A percentile compares a stretch with the other conserved stretches of the same genome.
Evolutionary conservation across 30 jellyfish, hydroid and myxozoan genomes (phyloP).

Genomic region (Turritopsis dohrnii): DNA sequence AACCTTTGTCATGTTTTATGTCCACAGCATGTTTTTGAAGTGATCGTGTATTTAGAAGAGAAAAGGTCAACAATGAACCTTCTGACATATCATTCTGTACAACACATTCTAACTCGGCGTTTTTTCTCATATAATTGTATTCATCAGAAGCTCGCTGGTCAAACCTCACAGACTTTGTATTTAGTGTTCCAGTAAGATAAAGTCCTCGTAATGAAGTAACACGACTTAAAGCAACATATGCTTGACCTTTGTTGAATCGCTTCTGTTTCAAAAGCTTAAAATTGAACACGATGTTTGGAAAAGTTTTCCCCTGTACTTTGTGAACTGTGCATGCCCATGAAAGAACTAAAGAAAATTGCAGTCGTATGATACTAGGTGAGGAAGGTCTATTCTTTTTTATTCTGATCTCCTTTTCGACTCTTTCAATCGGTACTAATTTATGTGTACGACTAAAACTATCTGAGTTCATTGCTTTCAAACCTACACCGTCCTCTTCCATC

Average conservation of each 20-base stretch:
- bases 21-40: slow-evolving; percentile 16
- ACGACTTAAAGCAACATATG: slow-evolving; percentile 26
- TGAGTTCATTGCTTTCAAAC: too few species aligned
- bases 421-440: too few species aligned
- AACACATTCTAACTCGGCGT: neutral
- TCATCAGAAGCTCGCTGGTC: slow-evolving; percentile 8
- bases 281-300: slow-evolving; percentile 14
- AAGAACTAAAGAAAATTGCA: slow-evolving; percentile 6
- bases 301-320: slow-evolving; percentile 25
- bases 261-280: slow-evolving; percentile 4
- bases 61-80: neutral
- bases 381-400: neutral
- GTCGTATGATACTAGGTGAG: slow-evolving; percentile 13
- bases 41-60: slow-evolving; percentile 17
- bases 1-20: neutral
- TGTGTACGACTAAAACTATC: too few species aligned
- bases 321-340: slow-evolving; percentile 36
- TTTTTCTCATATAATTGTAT: neutral
- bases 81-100: neutral
- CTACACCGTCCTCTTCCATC: too few species aligned
- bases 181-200: slow-evolving; percentile 25
- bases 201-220: slow-evolving; percentile 24
- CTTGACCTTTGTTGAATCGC: slow-evolving; percentile 18
- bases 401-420: neutral
- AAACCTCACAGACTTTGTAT: neutral